phyloP scores from a whole-genome alignment of 2,797 vertebrate species.

The Sternotherus odoratus region DNA sequence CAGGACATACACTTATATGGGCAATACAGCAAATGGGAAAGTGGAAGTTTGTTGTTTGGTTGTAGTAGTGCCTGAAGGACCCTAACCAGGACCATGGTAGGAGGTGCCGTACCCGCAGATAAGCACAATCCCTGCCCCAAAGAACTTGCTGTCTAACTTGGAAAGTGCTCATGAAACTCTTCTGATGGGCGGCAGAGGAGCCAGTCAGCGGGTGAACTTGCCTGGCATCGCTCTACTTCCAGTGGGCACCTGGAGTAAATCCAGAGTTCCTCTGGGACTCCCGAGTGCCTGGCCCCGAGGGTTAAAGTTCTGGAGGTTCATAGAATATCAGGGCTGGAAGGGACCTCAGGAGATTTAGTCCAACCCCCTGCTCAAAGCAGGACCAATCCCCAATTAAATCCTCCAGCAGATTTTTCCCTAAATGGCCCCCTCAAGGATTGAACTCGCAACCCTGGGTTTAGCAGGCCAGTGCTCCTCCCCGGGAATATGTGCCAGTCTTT shows the following conservation, averaged over 20 bases:
- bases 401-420: too few species aligned
- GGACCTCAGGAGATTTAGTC: too few species aligned
- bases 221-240: background rate
- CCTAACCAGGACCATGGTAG: background rate
- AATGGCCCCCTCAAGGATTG: too few species aligned
- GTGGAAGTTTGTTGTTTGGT: background rate
- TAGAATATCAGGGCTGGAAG: too few species aligned
- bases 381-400: too few species aligned
- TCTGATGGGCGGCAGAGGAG: background rate
- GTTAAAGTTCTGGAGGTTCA: background rate
- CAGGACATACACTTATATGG: background rate
- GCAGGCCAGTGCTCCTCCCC: too few species aligned
- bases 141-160: background rate
- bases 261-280: background rate
- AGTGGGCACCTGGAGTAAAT: background rate
- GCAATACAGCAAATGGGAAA: background rate
- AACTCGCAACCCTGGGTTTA: too few species aligned
- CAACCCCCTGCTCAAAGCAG: too few species aligned
- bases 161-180: background rate
- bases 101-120: background rate
- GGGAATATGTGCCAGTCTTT: background rate
- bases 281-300: background rate
- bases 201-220: accelerated
- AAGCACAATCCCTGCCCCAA: background rate
- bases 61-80: background rate